Evolutionary conservation across 2,888 invertebrate species (phyloP).

Genomic region (Zele albiditarsus): DNA sequence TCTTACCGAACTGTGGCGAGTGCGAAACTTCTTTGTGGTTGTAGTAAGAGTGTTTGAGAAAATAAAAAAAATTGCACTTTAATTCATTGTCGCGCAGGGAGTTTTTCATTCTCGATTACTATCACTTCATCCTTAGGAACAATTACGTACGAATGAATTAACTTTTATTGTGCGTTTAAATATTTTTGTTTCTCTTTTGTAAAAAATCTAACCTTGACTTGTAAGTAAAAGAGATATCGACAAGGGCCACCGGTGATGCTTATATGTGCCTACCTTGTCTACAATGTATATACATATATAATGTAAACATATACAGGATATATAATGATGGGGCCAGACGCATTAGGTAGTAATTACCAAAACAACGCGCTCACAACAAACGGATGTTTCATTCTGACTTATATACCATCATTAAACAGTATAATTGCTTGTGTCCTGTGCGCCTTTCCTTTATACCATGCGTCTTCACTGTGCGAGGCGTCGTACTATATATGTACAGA

Average conservation of each 20-base stretch:
- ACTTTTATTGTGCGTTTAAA: too few species aligned
- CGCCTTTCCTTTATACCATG: slow-evolving; percentile 57
- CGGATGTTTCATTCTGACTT: slow-evolving; percentile 63
- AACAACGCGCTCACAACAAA: slow-evolving; percentile 59
- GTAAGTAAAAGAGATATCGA: slow-evolving; percentile 13
- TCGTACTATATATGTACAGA: slow-evolving; percentile 1
- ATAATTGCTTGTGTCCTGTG: slow-evolving; percentile 66
- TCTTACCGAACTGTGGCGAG: slow-evolving; percentile 15
- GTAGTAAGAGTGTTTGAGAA: background rate
- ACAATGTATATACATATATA: slow-evolving; percentile 21
- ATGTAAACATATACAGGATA: slow-evolving; percentile 37
- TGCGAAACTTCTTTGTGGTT: slow-evolving; percentile 22
- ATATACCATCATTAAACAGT: slow-evolving; percentile 66
- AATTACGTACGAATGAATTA: too few species aligned
- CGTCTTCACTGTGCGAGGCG: slow-evolving; percentile 15
- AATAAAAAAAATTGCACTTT: slow-evolving; percentile 42
- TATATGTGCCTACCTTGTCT: slow-evolving; percentile 31
- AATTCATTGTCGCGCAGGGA: slow-evolving; percentile 36
- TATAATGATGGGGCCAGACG: slow-evolving; percentile 44
- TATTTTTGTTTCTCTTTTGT: slow-evolving; percentile 13
- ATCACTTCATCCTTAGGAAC: too few species aligned
- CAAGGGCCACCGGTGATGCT: slow-evolving; percentile 11
- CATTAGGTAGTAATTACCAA: slow-evolving; percentile 64
- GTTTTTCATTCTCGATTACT: too few species aligned
- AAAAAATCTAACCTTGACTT: slow-evolving; percentile 15